Base-by-base conservation (phyloP, 2,797 vertebrate genomes). In the Phrynocephalus vlangalii region DNA sequence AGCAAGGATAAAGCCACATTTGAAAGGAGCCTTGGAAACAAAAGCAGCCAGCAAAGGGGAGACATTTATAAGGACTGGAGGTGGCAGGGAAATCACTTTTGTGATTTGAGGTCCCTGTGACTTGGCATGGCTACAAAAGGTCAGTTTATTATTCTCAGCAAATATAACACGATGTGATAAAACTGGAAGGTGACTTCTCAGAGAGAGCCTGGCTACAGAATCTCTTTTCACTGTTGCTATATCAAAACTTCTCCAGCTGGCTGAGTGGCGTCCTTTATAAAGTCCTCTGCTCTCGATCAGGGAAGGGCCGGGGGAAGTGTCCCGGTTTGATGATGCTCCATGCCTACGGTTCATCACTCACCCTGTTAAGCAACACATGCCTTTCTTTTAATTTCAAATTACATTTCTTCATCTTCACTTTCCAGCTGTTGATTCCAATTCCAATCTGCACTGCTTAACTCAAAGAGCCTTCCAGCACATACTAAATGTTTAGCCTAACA, bases 131-230 rank as follows among this genome's bases (percentile, higher is more conserved):
- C 79, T 85, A 82, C 72, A 56, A 85, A 85, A 88, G 83, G 78
- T 77, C 83, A 82, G n/a, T 50, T 85, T 76, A 85, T 82, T 85
- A 48, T 88, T 88, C 78, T 67, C 83, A 48, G 71, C 67, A 60
- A 71, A 85, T 88, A 82, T 44, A 85, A 88, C 82, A 88, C 77
- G 76, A 28, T 56, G 72, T 70, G 79, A 82, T 85, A 88, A 85
- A 85, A 76, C 30, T 24, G 78, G 83, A 88, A 85, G 78, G 83
- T 88, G 87, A 85, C 83, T 82, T 85, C 83, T 85, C 50, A 68
- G 68, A 84, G 11, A 75, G 16, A 66, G 10, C 71, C n/a, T 30
- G 50, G 79, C 71, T 44, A 22, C 60, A 60, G 63, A 85, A 68
- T 60, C 68, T 66, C 33, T 48, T 81, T 85, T 82, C 83, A 68